These are phyloP conservation scores for Struthio camelus DNA, from an alignment of 2,113 vertebrate species.

Conservation along the genomic window DNA sequence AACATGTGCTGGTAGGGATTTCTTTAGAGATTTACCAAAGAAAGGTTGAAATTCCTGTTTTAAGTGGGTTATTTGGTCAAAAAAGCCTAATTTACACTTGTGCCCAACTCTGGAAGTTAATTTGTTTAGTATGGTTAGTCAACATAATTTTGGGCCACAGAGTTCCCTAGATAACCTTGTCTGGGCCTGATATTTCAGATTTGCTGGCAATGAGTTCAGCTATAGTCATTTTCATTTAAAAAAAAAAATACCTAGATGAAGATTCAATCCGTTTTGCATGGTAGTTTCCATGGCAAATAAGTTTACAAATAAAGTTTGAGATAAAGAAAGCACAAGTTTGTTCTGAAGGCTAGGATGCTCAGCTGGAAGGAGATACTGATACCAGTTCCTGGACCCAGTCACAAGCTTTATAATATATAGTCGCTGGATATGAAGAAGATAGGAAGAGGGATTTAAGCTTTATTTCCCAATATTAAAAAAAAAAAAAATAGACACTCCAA, in stretches of 20 bases:
- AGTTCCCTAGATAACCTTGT: not conserved
- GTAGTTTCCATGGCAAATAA: not conserved
- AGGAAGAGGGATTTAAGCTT: not conserved
- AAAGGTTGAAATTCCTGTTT: not conserved
- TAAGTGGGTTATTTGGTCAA: not conserved
- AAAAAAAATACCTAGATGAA: no score
- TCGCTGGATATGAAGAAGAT: not conserved
- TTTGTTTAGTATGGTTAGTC: not conserved
- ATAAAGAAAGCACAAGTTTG: not conserved
- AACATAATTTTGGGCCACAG: not conserved
- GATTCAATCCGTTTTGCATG: not conserved
- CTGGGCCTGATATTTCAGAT: not conserved
- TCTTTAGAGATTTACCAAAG: not conserved
- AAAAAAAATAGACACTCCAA: not conserved
- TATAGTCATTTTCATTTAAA: not conserved
- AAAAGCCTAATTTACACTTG: not conserved
- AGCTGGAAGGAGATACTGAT: not conserved
- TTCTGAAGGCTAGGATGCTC: not conserved
- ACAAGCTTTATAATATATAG: not conserved
- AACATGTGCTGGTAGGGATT: rapidly evolving
- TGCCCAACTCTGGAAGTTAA: not conserved
- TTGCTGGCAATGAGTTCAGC: not conserved
- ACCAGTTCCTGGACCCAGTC: not conserved
- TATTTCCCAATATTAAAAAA: not conserved
- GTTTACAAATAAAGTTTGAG: not conserved